Evolutionary conservation across 2,797 vertebrate genomes (phyloP).

Genomic region (Xiphophorus birchmanni): DNA sequence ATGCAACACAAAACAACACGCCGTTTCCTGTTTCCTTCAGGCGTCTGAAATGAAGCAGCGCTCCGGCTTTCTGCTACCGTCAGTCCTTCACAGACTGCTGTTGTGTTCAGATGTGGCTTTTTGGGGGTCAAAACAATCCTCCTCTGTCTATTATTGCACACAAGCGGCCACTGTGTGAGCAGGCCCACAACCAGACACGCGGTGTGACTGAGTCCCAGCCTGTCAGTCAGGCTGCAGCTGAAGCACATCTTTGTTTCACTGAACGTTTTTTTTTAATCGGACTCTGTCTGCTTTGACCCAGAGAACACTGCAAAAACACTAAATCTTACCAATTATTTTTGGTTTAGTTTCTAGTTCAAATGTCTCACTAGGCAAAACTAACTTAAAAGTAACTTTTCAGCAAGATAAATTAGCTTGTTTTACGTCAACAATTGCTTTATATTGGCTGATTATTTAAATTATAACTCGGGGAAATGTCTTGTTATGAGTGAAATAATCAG

Average conservation of each 20-base stretch:
- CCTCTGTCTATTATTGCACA: constrained; percentile 69
- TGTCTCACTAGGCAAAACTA: too few species aligned
- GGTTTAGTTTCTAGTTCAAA: too few species aligned
- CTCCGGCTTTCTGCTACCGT: constrained; percentile 34
- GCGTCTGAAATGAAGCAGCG: background rate
- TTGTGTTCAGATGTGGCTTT: constrained; percentile 43
- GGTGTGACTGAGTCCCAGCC: constrained; percentile 39
- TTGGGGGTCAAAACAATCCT: constrained; percentile 68
- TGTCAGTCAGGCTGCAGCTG: constrained; percentile 41
- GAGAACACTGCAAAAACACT: too few species aligned
- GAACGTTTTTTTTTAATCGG: constrained; percentile 51
- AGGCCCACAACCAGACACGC: constrained; percentile 57
- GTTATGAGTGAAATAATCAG: too few species aligned
- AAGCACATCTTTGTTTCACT: constrained; percentile 46
- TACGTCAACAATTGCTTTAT: too few species aligned
- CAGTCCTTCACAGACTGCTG: constrained; percentile 42
- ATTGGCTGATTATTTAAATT: too few species aligned
- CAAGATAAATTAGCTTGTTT: too few species aligned
- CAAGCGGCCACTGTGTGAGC: constrained; percentile 75
- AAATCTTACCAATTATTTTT: too few species aligned
- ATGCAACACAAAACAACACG: background rate
- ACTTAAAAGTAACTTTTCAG: too few species aligned
- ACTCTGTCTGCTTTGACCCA: constrained; percentile 31
- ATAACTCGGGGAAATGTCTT: too few species aligned
- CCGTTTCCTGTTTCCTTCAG: background rate